phyloP scores from a whole-genome alignment of 2,797 vertebrate species.

The Pantherophis vulpinus region DNA sequence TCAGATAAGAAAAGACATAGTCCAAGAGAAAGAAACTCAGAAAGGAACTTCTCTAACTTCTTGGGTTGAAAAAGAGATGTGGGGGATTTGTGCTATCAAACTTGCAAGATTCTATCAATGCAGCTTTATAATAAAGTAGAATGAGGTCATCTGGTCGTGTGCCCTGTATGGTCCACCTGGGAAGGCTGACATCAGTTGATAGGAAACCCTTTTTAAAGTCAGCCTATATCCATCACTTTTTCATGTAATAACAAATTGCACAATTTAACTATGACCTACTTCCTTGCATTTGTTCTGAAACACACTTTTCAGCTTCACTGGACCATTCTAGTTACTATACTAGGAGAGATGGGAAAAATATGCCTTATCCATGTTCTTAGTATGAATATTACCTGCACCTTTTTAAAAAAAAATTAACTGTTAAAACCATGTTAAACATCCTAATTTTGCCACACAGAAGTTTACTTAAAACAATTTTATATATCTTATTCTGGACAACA shows the following conservation, averaged over 20 bases:
- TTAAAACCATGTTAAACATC: background rate
- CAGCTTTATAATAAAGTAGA: background rate
- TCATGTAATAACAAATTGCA: background rate
- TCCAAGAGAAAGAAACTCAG: background rate
- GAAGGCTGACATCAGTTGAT: background rate
- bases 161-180: background rate
- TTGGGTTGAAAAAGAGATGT: background rate
- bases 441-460: background rate
- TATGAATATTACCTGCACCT: background rate
- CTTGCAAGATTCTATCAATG: background rate
- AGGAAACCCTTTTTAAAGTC: background rate
- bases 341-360: background rate
- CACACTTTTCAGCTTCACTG: background rate
- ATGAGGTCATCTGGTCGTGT: background rate
- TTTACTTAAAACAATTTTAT: background rate
- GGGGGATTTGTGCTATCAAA: background rate
- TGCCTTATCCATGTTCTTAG: background rate
- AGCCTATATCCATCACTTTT: background rate
- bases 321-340: background rate
- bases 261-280: background rate
- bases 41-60: background rate
- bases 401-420: background rate
- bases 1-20: background rate
- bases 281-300: background rate
- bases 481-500: background rate